These are phyloP conservation scores for Pampus argenteus DNA, from an alignment of 2,797 vertebrate genomes.

Conservation along the genomic window DNA sequence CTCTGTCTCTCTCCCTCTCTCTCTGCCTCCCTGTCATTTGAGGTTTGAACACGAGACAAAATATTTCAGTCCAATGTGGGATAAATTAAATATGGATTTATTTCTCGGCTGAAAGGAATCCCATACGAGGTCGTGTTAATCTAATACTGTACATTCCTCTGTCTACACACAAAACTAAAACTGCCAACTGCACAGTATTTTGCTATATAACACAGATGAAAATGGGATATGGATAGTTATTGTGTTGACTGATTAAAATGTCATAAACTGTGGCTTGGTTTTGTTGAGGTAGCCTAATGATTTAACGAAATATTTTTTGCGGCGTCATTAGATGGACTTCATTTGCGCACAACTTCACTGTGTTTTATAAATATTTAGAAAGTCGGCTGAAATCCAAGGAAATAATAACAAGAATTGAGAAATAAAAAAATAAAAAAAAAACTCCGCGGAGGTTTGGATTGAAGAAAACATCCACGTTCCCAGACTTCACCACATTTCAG, in stretches of 20 bases:
- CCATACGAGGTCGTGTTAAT: constrained; percentile 63
- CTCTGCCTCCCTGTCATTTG: constrained; percentile 68
- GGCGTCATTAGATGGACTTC: constrained; percentile 40
- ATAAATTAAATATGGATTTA: constrained; percentile 82
- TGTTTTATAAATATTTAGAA: constrained; percentile 57
- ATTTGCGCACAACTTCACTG: constrained; percentile 33
- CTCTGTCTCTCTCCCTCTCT: not conserved
- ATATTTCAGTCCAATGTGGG: constrained; percentile 79
- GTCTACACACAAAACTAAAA: constrained; percentile 41
- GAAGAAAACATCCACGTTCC: constrained; percentile 50
- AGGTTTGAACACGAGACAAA: constrained; percentile 79
- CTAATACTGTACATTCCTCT: constrained; percentile 61
- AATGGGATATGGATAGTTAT: constrained; percentile 33
- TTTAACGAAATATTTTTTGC: constrained; percentile 55
- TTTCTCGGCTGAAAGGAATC: constrained; percentile 75
- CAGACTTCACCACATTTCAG: constrained; percentile 60
- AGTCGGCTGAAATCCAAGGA: constrained; percentile 51
- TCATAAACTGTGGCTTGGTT: constrained; percentile 45
- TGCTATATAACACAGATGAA: constrained; percentile 40
- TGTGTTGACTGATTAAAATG: constrained; percentile 51
- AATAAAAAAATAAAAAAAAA: too few relatives aligned
- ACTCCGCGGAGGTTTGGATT: constrained; percentile 33
- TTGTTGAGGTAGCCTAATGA: constrained; percentile 44
- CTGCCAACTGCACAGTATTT: constrained; percentile 40
- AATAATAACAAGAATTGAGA: constrained; percentile 38